Conservation (phyloP, 2,888 invertebrate species). For the Hypselothyrea guttata region DNA sequence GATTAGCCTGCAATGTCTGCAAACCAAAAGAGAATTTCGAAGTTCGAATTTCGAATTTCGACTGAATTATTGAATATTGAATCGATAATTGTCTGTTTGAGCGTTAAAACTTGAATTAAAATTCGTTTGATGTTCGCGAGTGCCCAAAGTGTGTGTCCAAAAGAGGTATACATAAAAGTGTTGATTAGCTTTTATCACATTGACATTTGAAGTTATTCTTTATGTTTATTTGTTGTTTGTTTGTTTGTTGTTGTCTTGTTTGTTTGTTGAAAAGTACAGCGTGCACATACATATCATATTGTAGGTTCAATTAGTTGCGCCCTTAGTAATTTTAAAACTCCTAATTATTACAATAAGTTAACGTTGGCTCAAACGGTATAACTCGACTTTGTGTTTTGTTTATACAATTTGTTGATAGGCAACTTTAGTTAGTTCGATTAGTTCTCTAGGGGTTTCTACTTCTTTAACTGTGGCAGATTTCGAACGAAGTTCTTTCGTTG, state of each 20-base stretch:
- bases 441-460: constrained; percentile 45
- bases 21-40: too few species aligned
- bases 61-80: neutral
- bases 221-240: constrained; percentile 27
- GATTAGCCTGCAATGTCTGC: constrained; percentile 57
- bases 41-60: constrained; percentile 14
- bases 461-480: constrained; percentile 48
- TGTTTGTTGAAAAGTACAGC: constrained; percentile 71
- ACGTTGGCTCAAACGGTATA: constrained; percentile 51
- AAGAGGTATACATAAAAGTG: constrained; percentile 64
- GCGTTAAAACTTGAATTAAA: constrained; percentile 46
- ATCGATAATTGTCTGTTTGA: too few species aligned
- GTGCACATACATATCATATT: constrained; percentile 64
- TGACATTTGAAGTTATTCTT: constrained; percentile 59
- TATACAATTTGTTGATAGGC: constrained; percentile 47
- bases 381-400: constrained; percentile 17
- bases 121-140: constrained; percentile 51
- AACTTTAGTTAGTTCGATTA: constrained; percentile 47
- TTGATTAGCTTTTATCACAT: constrained; percentile 70
- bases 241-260: constrained; percentile 32
- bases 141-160: constrained; percentile 61
- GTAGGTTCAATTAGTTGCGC: constrained; percentile 43
- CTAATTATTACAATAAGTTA: constrained; percentile 65
- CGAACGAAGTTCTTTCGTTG: constrained; percentile 55
- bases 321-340: constrained; percentile 33